Base-by-base conservation (phyloP, 2,888 invertebrate genomes). In the Calliopum simillimum region DNA sequence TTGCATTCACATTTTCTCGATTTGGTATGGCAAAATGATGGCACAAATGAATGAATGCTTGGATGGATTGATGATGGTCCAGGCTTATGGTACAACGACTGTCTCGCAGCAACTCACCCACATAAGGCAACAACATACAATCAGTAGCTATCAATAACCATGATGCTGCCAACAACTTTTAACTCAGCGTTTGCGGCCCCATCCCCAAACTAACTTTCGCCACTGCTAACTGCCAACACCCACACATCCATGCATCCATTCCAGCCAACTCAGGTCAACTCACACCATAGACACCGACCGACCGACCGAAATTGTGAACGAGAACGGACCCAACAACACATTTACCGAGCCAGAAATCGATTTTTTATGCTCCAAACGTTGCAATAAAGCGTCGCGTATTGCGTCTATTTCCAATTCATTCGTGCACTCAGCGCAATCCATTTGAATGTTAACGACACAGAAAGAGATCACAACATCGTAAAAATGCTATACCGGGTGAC, bases 321-420 rank as follows among this genome's bases (percentile, higher is more conserved):
- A 33, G 8, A n/a, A n/a, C 8, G 33, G 33, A 33, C 33, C 33
- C 33, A 6, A 33, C 33, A 33, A 33, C 8, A 33, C 33, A 33
- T 33, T 33, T 33, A 33, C 12, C 64, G 23, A 43, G 63, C n/a
- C 47, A 16, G 56, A 47, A 66, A 66, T 66, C 66, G 66, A 66
- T 66, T 66, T 64, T 56, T 66, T 56, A 56, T 59, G 59, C 58
- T 33, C 44, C 47, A 47, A 49, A 49, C 59, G 46, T 16, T 25
- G 55, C 65, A 55, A 44, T 66, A 66, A 66, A 66, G 44, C 65
- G 65, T 14, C 55, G 65, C 65, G 55, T 55, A 43, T 21, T 46
- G 64, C 68, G 51, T 51, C 23, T 71, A 65, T 65, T 68, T 67
- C 69, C 72, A 69, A 72, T 69, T 72, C 72, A 72, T 67, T 69